A percentile compares a stretch with the other conserved stretches of the same genome.
Conservation (phyloP, 2,888 invertebrate genomes). For the Colostygia pectinataria region DNA sequence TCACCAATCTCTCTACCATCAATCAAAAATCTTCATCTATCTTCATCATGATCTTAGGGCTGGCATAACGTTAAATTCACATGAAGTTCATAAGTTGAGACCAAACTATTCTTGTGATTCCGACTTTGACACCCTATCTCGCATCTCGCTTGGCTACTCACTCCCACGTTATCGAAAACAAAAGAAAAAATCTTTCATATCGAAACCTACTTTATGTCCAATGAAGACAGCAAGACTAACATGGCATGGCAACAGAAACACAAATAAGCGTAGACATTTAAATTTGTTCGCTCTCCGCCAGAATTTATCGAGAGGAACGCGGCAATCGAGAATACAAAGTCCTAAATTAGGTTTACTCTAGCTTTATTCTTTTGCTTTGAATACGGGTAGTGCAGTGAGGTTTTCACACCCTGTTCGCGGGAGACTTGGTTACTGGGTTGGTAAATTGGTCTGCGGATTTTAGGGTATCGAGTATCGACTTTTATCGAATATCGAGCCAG, state of each 20-base stretch:
- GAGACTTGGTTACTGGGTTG: slow-evolving; percentile 13
- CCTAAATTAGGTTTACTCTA: slow-evolving; percentile 32
- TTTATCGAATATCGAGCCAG: background rate
- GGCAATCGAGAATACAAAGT: slow-evolving; percentile 32
- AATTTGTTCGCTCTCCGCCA: slow-evolving; percentile 39
- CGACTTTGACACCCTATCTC: no score
- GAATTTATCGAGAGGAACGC: slow-evolving; percentile 39
- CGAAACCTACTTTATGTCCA: no score
- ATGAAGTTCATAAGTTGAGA: no score
- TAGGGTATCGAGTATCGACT: slow-evolving; percentile 15
- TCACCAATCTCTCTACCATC: no score
- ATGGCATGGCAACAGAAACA: slow-evolving; percentile 39
- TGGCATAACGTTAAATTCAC: no score
- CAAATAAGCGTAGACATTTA: slow-evolving; percentile 42
- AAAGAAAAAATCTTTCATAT: no score
- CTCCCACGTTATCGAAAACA: no score
- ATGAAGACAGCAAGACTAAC: slow-evolving; percentile 40
- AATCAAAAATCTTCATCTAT: no score
- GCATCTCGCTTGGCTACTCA: no score
- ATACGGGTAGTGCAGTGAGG: slow-evolving; percentile 15
- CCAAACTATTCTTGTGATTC: no score
- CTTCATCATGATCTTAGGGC: no score
- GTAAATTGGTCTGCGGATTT: slow-evolving; percentile 19
- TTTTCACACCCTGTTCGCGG: slow-evolving; percentile 16
- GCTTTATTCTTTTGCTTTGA: slow-evolving; percentile 23